A percentile compares a stretch with the other conserved stretches of the same genome.
Evolutionary conservation across 2,113 vertebrate genomes (phyloP).

Genomic region (Malurus elegans): DNA sequence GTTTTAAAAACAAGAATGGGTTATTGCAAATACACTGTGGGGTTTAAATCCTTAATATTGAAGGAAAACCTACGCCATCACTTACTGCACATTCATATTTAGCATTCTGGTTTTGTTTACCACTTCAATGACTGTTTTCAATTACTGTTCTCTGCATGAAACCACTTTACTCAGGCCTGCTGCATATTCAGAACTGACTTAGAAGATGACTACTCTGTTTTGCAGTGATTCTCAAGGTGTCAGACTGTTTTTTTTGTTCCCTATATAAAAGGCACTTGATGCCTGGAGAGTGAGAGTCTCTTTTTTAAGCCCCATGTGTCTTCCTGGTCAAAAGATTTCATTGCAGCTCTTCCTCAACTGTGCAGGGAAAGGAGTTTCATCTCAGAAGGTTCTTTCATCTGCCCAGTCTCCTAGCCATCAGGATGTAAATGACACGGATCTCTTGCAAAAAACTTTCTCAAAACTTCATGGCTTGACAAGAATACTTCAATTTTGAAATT

Average conservation of each 20-base stretch:
- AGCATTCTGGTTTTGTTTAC: conserved; percentile 45
- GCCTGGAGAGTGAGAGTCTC: not conserved
- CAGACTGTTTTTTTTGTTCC: not conserved
- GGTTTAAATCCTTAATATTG: conserved; percentile 29
- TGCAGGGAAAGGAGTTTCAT: not conserved
- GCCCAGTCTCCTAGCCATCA: not conserved
- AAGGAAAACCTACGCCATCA: conserved; percentile 15
- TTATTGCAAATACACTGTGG: conserved; percentile 30
- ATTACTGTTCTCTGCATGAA: conserved; percentile 48
- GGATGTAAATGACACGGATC: not conserved
- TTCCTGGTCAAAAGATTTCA: not conserved
- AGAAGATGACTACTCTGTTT: conserved; percentile 25
- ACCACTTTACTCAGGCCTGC: conserved; percentile 19
- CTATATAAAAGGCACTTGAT: not conserved
- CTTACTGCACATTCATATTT: conserved; percentile 43
- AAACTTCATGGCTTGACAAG: not conserved
- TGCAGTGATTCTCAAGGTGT: conserved; percentile 26
- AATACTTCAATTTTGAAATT: not conserved
- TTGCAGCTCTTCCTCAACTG: not conserved
- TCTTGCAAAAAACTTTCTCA: not conserved
- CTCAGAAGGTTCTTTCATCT: not conserved
- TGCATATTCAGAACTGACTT: conserved; percentile 26
- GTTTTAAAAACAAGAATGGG: conserved; percentile 34
- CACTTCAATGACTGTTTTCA: conserved; percentile 57
- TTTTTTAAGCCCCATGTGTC: not conserved